phyloP scores from a whole-genome alignment of 2,113 vertebrate genomes.

The Coptodon rendalli region DNA sequence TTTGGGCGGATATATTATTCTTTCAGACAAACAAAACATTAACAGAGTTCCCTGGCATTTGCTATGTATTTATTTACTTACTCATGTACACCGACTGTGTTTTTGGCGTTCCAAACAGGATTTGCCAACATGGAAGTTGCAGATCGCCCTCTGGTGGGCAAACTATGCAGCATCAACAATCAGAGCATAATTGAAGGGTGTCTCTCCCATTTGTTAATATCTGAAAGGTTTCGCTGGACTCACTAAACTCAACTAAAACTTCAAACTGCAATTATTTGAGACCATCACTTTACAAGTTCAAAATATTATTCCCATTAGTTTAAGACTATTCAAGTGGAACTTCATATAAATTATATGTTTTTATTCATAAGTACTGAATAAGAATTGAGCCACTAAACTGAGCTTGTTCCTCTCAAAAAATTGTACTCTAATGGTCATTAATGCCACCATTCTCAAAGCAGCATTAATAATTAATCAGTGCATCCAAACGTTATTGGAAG shows the following conservation, averaged over 20 bases:
- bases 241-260: background rate
- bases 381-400: background rate
- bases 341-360: background rate
- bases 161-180: background rate
- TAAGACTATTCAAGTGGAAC: background rate
- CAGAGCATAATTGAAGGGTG: background rate
- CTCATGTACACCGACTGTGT: background rate
- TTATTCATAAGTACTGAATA: background rate
- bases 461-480: background rate
- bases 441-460: background rate
- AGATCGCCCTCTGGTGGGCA: background rate
- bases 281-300: background rate
- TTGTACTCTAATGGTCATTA: background rate
- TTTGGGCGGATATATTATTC: background rate
- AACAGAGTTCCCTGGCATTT: background rate
- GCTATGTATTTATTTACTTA: background rate
- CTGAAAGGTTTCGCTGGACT: background rate
- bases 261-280: background rate
- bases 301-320: background rate
- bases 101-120: accelerated
- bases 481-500: background rate
- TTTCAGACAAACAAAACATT: background rate
- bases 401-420: background rate
- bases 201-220: background rate
- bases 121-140: background rate